Evolutionary conservation across 1,140 invertebrate genomes (phyloP).

Genomic region (Sogatella furcifera): DNA sequence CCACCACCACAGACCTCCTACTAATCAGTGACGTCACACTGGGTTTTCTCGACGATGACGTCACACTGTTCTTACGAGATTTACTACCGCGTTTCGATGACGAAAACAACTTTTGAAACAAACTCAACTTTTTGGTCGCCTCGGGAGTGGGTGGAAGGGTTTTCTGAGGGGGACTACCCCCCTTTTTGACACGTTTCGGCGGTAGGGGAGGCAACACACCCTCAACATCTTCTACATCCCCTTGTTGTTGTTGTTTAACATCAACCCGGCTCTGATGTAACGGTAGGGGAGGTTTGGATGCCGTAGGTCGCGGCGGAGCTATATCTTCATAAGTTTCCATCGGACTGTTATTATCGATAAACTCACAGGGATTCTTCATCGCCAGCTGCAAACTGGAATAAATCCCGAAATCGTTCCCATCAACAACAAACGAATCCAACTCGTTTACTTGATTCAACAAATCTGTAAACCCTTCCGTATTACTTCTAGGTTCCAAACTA

Average conservation of each 20-base stretch:
- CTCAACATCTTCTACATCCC: neutral
- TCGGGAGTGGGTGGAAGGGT: conserved; percentile 34
- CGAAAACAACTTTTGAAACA: conserved; percentile 56
- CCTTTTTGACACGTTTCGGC: conserved; percentile 61
- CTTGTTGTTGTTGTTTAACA: conserved; percentile 13
- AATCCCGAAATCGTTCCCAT: conserved; percentile 26
- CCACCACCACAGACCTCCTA: neutral
- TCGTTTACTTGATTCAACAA: conserved; percentile 25
- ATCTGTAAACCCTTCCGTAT: conserved; percentile 32
- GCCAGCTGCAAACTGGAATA: conserved; percentile 75
- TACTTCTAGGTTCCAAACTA: no score
- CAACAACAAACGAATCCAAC: conserved; percentile 17
- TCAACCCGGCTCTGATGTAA: conserved; percentile 21
- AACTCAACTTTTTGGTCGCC: conserved; percentile 41
- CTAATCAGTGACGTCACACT: conserved; percentile 16
- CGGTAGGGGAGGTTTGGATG: conserved; percentile 30
- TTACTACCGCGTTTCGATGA: conserved; percentile 23
- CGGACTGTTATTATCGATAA: conserved; percentile 37
- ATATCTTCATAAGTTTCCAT: conserved; percentile 43
- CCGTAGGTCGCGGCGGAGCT: conserved; percentile 31
- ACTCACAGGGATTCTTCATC: conserved; percentile 67
- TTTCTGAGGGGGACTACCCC: conserved; percentile 30
- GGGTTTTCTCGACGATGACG: conserved; percentile 11
- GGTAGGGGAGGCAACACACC: conserved; percentile 57
- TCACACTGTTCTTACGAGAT: conserved; percentile 17